Base-by-base conservation (phyloP, 2,797 vertebrate species). In the Myripristis jacobus region DNA sequence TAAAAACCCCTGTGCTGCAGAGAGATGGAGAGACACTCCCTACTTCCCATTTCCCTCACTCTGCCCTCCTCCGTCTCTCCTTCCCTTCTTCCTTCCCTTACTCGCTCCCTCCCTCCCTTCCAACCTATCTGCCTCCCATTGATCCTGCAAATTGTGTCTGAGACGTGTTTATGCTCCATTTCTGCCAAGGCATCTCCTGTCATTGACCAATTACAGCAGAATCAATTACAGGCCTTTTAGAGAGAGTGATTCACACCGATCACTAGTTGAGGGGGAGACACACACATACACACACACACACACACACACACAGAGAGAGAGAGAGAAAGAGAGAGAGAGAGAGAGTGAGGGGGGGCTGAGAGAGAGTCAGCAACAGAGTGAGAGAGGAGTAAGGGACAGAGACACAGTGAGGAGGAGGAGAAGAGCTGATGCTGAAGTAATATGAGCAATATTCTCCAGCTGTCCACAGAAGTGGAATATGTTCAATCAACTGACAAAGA, bases 201-300 rank as follows among this genome's bases (percentile, higher is more conserved):
- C 90, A 92, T 87, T 92, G 92, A 92, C 90, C 93, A 93, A 93
- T 94, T 93, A 94, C 89, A 92, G 83, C 86, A 84, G 88, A 94
- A 95, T 94, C 93, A 94, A 94, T 94, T 94, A 94, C 90, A 88
- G 92, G 85, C 90, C 89, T 92, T 93, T 93, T 92, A n/a, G n/a
- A 92, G 85, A 77, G 73, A 84, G 75, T 56, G 79, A 84, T 81
- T 88, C 82, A 75, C 78, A 82, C 74, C 60, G 46, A 71, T 86
- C 82, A 65, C 79, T 29, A 19, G 51, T 55, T 76, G 66, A 75
- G 72, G 77, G 68, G 62, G 73, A 69, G 57, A 80, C 63, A 68
- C n/a, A n/a, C n/a, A n/a, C n/a, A n/a, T n/a, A n/a, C n/a, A n/a
- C n/a, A n/a, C n/a, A n/a, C n/a, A n/a, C n/a, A n/a, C 54, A 80